Conservation (phyloP, 2,888 invertebrate species). For the Leptura quadrifasciata region DNA sequence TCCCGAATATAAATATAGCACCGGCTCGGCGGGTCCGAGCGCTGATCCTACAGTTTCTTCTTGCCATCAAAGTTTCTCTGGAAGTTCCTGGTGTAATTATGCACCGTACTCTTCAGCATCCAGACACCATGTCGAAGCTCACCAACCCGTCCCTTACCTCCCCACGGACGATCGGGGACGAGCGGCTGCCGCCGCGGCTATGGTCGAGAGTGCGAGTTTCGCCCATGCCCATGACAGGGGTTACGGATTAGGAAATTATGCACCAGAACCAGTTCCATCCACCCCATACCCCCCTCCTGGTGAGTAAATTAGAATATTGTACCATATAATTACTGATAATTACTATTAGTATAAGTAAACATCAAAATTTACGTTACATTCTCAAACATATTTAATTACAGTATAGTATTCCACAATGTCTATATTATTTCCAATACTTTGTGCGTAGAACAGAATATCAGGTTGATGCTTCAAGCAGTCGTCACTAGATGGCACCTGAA, state of each 20-base stretch:
- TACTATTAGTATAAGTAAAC: background rate
- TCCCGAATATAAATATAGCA: constrained; percentile 79
- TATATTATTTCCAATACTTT: constrained; percentile 16
- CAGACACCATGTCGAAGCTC: constrained; percentile 78
- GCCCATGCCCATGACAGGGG: constrained; percentile 80
- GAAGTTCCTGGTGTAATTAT: constrained; percentile 86
- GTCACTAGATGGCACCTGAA: constrained; percentile 68
- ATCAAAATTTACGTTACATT: background rate
- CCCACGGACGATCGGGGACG: constrained; percentile 83
- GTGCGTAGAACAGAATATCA: background rate
- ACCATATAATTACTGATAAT: background rate
- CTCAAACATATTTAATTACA: background rate
- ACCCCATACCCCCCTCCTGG: constrained; percentile 88
- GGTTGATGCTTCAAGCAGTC: constrained; percentile 9
- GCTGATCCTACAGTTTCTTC: constrained; percentile 76
- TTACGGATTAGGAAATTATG: constrained; percentile 85
- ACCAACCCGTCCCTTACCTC: constrained; percentile 81
- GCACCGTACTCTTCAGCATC: constrained; percentile 77
- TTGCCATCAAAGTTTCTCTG: constrained; percentile 83
- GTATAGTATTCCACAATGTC: background rate
- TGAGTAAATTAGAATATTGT: constrained; percentile 64
- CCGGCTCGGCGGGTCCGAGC: constrained; percentile 73
- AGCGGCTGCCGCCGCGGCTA: constrained; percentile 76
- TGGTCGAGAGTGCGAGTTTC: constrained; percentile 80
- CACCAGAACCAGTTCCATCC: constrained; percentile 83